These are phyloP conservation scores for Triplophysa rosa DNA, from an alignment of 2,113 vertebrate genomes.

Conservation along the genomic window DNA sequence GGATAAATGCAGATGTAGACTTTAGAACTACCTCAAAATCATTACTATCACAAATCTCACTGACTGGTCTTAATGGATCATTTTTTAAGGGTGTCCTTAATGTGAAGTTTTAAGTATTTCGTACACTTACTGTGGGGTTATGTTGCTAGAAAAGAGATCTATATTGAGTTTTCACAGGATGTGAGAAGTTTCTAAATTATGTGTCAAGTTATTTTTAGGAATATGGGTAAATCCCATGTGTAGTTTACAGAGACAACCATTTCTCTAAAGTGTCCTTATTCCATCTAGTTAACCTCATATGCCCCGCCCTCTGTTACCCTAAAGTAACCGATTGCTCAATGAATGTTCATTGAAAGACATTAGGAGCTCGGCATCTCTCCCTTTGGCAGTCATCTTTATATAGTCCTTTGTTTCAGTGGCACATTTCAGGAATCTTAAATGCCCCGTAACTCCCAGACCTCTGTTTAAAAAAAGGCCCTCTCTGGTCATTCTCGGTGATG, in stretches of 20 bases:
- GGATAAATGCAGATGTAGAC: too few relatives aligned
- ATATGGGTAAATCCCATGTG: too few relatives aligned
- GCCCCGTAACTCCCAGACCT: too few relatives aligned
- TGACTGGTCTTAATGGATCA: too few relatives aligned
- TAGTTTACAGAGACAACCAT: not conserved
- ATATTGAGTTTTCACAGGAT: not conserved
- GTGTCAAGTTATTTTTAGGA: not conserved
- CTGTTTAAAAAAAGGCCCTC: too few relatives aligned
- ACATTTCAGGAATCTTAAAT: too few relatives aligned
- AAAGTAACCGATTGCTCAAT: not conserved
- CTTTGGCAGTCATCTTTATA: not conserved
- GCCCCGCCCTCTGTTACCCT: not conserved
- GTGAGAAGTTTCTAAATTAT: constrained; percentile 8
- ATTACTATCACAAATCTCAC: too few relatives aligned
- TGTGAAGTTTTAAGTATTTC: too few relatives aligned
- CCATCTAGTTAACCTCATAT: not conserved
- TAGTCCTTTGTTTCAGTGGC: not conserved
- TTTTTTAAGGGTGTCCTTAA: too few relatives aligned
- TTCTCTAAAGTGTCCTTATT: too few relatives aligned
- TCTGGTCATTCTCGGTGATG: too few relatives aligned
- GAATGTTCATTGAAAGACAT: not conserved
- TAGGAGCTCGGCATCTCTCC: not conserved
- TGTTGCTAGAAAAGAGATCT: not conserved
- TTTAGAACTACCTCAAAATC: not conserved
- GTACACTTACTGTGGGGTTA: too few relatives aligned